Evolutionary conservation across 2,888 invertebrate genomes (phyloP), one percentile per base, ranked within the genome.

Genomic region (Actias luna): DNA sequence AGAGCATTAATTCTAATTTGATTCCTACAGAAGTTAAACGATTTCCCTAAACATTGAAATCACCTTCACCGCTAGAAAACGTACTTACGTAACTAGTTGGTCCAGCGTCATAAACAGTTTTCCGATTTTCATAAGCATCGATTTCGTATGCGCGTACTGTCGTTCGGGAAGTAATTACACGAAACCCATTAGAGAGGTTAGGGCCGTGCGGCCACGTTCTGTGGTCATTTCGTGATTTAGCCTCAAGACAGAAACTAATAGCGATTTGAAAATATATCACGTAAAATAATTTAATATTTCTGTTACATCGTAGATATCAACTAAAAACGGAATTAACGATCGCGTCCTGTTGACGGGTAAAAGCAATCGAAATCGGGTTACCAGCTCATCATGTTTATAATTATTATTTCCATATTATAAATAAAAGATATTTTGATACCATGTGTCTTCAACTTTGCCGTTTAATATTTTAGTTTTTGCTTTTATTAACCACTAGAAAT

Each of bases 151-250:
- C 74, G 67, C 66, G 66, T 74, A 76, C 74, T 75, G 77, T 80
- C 75, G 74, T 72, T 71, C 80, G 76, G 87, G 83, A 88, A 86
- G 85, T 80, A 80, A 86, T 87, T 86, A 85, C 80, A 75, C 70
- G 64, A 65, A 67, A 74, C 74, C 77, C 79, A 84, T 84, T 88
- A 83, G 76, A 80, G 79, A 74, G 78, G 78, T 81, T 79, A 67
- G 78, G 67, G 71, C 46, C 58, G 39, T 64, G 72, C 69, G 66
- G 72, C 75, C 73, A 69, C 73, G 71, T 64, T 57, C 66, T 72
- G 76, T 64, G 76, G 77, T 75, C 66, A 65, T 18, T 55, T 33
- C 29, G 63, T 58, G 57, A 14, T 60, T 42, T 18, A 55, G 62
- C 55, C 29, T 12, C 63, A 69, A 72, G 65, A 64, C 63, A 52